Conservation (phyloP, 1,140 invertebrate genomes). For the Trigoniulus corallinus region DNA sequence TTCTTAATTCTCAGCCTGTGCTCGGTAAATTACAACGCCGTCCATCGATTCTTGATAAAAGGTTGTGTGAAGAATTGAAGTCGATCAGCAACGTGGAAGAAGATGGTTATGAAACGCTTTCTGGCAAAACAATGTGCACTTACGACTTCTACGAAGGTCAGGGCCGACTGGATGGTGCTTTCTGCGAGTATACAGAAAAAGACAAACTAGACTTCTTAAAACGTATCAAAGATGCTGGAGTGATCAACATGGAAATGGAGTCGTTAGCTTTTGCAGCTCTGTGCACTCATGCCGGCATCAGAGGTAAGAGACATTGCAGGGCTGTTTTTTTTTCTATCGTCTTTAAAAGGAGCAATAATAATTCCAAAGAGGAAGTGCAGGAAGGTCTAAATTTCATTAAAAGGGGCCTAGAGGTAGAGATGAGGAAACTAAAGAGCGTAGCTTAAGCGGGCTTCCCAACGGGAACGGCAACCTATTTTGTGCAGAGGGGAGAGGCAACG, state of each 20-base stretch:
- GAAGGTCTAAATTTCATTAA: no score
- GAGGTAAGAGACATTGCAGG: slow-evolving; percentile 24
- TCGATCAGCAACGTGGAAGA: slow-evolving; percentile 43
- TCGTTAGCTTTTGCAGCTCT: slow-evolving; percentile 78
- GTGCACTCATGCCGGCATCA: slow-evolving; percentile 83
- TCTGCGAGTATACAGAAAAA: slow-evolving; percentile 77
- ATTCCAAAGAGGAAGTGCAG: no score
- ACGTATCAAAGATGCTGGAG: slow-evolving; percentile 53
- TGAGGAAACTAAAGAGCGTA: no score
- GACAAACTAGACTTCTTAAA: slow-evolving; percentile 82
- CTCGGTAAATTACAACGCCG: slow-evolving; percentile 68
- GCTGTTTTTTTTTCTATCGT: background rate
- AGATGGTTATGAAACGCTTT: slow-evolving; percentile 67
- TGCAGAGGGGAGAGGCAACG: no score
- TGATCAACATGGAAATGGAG: slow-evolving; percentile 98
- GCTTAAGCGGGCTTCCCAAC: no score
- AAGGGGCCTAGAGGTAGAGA: no score
- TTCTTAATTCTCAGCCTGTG: slow-evolving; percentile 44
- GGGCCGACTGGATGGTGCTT: slow-evolving; percentile 86
- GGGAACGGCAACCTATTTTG: no score
- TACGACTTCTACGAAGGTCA: slow-evolving; percentile 98
- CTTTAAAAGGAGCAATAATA: background rate
- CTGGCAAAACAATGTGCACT: slow-evolving; percentile 87
- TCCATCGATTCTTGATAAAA: slow-evolving; percentile 62
- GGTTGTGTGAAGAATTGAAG: slow-evolving; percentile 58